phyloP scores from a whole-genome alignment of 2,797 vertebrate species.

The Pantherophis vulpinus region DNA sequence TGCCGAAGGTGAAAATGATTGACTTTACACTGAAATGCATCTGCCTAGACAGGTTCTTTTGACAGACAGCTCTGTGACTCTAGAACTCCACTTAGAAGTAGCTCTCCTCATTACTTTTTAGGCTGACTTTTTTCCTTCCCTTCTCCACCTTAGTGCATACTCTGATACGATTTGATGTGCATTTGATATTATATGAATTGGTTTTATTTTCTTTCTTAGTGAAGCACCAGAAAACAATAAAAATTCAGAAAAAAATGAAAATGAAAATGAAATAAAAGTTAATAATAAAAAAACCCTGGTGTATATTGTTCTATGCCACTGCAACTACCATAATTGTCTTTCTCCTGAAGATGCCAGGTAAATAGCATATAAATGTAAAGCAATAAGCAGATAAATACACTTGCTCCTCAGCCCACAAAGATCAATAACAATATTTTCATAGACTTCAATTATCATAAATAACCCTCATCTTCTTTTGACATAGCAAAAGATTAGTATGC shows the following conservation, averaged over 20 bases:
- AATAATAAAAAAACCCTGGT: background rate
- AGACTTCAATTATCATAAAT: conserved; percentile 27
- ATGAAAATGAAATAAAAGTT: background rate
- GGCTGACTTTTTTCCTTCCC: background rate
- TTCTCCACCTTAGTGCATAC: background rate
- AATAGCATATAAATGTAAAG: background rate
- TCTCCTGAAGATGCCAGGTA: background rate
- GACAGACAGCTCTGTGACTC: background rate
- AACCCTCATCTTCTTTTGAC: conserved; percentile 35
- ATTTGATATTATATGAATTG: background rate
- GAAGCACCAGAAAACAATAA: background rate
- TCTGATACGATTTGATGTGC: background rate
- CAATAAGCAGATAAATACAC: background rate
- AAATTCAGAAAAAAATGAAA: background rate
- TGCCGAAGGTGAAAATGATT: background rate
- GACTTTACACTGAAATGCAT: background rate
- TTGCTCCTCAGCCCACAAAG: background rate
- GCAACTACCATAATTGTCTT: background rate
- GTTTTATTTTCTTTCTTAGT: background rate
- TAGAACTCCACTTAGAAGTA: background rate
- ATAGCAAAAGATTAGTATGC: background rate
- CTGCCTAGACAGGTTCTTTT: background rate
- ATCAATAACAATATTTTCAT: conserved; percentile 10
- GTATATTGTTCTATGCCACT: background rate
- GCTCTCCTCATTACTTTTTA: background rate